Evolutionary conservation across 2,888 invertebrate genomes (phyloP), one percentile per base, ranked within the genome.

Genomic region (Mesorhabditis spiculigera): DNA sequence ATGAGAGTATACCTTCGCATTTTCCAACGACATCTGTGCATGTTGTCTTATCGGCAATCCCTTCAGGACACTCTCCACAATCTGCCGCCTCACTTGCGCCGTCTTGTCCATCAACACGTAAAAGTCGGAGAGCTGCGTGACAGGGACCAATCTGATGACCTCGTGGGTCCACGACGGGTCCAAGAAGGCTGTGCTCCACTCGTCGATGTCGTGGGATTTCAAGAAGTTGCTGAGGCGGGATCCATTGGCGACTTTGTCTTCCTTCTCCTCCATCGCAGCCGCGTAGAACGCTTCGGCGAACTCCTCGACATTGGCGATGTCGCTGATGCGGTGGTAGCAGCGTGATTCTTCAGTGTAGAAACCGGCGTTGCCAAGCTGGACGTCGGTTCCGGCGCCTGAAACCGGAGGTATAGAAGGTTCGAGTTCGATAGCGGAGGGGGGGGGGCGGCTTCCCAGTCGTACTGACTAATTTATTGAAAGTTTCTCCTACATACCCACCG

Each of bases 141-240:
- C 79, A 61, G 79, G 76, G 61, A 70, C 68, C 42, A 71, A 69
- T 68, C 80, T 71, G 65, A 83, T 82, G 62, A 83, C 83, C 70
- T 82, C 81, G 69, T 83, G 83, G 3, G 82, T 82, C 83, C 83
- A 83, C 28, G 72, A 71, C 2, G 83, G 83, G 68, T 83, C 83
- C 58, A 83, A 71, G 69, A 83, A 83, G n/a, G 78, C 77, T 8
- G 75, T 70, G 58, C 80, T 80, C 83, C 83, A 83, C 67, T 82
- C 81, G 50, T 81, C 83, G 68, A 83, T 83, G 65, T 82, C 83
- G 71, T 83, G 82, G 28, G 72, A 75, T 44, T 73, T 75, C 66
- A 82, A 58, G 72, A 82, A 82, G 43, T 79, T 72, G 62, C 76
- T 79, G 63, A 82, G 71, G n/a, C 58, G 42, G 64, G 63, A 67